A percentile compares a stretch with the other conserved stretches of the same genome.
Evolutionary conservation across 2,113 vertebrate genomes (phyloP).

Genomic region (Ochotona curzoniae): DNA sequence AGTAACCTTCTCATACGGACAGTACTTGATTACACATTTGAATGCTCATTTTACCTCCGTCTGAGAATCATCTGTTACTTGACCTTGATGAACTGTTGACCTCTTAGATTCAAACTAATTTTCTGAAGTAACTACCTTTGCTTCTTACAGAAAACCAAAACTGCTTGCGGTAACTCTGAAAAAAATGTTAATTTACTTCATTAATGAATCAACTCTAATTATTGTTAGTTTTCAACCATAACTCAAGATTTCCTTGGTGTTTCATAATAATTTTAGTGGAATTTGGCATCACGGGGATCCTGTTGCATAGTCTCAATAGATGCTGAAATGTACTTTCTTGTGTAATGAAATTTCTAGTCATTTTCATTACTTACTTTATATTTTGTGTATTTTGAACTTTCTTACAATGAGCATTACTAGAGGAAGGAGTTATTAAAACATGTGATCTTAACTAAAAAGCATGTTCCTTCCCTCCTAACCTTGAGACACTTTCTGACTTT

Average conservation of each 20-base stretch:
- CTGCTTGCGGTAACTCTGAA: not conserved
- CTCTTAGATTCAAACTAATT: not conserved
- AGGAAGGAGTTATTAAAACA: not conserved
- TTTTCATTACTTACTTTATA: not conserved
- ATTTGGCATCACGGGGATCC: not conserved
- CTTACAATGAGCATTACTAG: not conserved
- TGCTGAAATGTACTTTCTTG: not conserved
- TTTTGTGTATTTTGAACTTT: not conserved
- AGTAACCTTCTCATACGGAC: not conserved
- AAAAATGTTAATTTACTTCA: not conserved
- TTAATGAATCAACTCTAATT: not conserved
- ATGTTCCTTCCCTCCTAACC: not conserved
- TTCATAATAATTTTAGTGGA: not conserved
- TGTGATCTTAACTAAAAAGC: not conserved
- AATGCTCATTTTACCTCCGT: not conserved
- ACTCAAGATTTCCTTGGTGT: not conserved
- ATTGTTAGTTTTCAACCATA: not conserved
- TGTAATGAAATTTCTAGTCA: not conserved
- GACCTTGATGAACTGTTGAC: not conserved
- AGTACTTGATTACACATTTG: not conserved
- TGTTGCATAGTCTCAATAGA: not conserved
- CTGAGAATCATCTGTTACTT: not conserved
- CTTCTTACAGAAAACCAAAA: not conserved
- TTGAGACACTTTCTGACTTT: not conserved
- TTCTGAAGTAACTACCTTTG: not conserved